Percentiles rank a stretch among this genome's conserved stretches.
Evolutionary conservation across 2,888 invertebrate species (phyloP).

Genomic region (Allacma fusca): DNA sequence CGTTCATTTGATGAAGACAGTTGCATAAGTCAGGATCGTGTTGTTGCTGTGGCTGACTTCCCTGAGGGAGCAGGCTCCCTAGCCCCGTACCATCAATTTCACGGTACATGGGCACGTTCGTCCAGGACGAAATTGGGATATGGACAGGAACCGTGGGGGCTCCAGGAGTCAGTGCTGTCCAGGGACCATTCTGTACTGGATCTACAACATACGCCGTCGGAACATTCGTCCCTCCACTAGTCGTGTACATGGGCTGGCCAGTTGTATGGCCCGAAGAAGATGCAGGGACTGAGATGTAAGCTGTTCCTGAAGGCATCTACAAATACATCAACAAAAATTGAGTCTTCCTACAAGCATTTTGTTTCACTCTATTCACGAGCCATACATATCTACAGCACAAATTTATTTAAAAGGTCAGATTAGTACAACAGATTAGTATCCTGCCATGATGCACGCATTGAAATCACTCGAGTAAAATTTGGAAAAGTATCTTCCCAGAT

Average conservation of each 20-base stretch:
- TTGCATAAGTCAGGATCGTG: slow-evolving; percentile 27
- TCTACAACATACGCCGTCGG: slow-evolving; percentile 31
- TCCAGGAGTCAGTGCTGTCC: slow-evolving; percentile 29
- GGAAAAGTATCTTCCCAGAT: no score
- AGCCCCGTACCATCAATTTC: slow-evolving; percentile 2
- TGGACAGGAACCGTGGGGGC: slow-evolving; percentile 14
- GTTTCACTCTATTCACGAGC: no score
- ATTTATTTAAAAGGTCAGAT: no score
- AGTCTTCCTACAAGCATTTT: no score
- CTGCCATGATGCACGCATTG: no score
- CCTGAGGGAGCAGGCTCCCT: background rate
- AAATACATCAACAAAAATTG: background rate
- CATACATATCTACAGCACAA: no score
- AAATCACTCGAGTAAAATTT: no score
- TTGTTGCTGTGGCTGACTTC: slow-evolving; percentile 16
- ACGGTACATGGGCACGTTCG: slow-evolving; percentile 36
- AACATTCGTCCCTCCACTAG: slow-evolving; percentile 24
- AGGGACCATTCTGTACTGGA: slow-evolving; percentile 21
- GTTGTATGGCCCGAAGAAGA: background rate
- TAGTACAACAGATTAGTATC: no score
- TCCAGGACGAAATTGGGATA: slow-evolving; percentile 28
- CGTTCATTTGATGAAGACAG: slow-evolving; percentile 26
- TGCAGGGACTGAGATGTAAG: slow-evolving; percentile 25
- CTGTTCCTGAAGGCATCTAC: slow-evolving; percentile 6
- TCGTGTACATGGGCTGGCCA: slow-evolving; percentile 17